Conservation (phyloP, 1,140 invertebrate genomes). For the Stegodyphus dumicola region DNA sequence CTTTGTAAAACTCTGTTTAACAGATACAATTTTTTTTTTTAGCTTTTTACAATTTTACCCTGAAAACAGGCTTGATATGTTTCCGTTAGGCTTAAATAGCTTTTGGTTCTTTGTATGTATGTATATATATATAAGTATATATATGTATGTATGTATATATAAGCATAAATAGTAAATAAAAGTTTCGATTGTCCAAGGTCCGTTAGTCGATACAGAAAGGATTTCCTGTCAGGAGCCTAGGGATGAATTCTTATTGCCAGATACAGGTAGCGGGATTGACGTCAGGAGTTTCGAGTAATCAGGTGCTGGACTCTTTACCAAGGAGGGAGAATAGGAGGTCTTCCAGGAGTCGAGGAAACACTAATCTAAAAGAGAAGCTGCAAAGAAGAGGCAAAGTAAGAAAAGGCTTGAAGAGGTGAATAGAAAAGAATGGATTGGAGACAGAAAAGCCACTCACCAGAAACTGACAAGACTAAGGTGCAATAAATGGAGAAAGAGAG, state of each 20-base stretch:
- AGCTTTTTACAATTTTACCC: slow-evolving; percentile 62
- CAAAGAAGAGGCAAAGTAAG: slow-evolving; percentile 25
- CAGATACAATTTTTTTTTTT: slow-evolving; percentile 62
- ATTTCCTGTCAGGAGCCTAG: slow-evolving; percentile 60
- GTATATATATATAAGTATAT: slow-evolving; percentile 50
- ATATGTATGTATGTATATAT: slow-evolving; percentile 60
- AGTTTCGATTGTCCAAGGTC: slow-evolving; percentile 61
- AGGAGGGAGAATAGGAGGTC: slow-evolving; percentile 61
- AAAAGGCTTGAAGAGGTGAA: background rate
- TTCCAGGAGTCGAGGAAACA: slow-evolving; percentile 58
- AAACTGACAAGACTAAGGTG: slow-evolving; percentile 60
- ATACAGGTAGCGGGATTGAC: slow-evolving; percentile 55
- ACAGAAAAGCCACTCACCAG: slow-evolving; percentile 44
- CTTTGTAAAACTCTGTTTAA: slow-evolving; percentile 62
- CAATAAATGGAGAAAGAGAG: slow-evolving; percentile 58
- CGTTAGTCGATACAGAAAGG: slow-evolving; percentile 60
- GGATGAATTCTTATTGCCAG: slow-evolving; percentile 60
- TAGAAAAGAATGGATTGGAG: background rate
- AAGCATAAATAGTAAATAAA: slow-evolving; percentile 60
- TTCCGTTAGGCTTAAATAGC: slow-evolving; percentile 61
- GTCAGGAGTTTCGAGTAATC: slow-evolving; percentile 55
- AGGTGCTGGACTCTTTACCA: slow-evolving; percentile 61
- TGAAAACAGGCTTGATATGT: slow-evolving; percentile 62
- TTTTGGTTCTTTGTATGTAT: slow-evolving; percentile 61
- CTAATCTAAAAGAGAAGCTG: slow-evolving; percentile 61